Evolutionary conservation across 2,888 invertebrate species (phyloP), one percentile per base, ranked within the genome.

Genomic region (Oxyteleia sp.): DNA sequence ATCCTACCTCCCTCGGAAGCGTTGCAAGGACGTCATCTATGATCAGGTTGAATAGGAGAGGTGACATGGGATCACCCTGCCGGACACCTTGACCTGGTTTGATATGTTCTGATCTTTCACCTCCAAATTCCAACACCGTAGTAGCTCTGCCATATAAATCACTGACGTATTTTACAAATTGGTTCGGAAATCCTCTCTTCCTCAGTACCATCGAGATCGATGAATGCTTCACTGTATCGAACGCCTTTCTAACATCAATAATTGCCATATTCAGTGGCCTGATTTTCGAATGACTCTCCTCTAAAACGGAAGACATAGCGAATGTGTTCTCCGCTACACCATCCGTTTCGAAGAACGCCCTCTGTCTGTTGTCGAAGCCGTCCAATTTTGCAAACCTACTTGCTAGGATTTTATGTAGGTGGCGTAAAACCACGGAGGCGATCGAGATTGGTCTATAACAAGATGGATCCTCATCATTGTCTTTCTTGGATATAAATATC

Each of bases 341-440:
- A 32, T 32, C 32, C 8, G 1, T 1, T n/a, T n/a, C n/a, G n/a
- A n/a, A n/a, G 8, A 32, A 32, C 3, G 5, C 3, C 8, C 32
- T 3, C 8, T 32, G 32, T 3, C 32, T 3, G 8, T 4, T 3
- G 10, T 32, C 32, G 1, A 32, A 7, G 3, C 3, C 8, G 32
- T 32, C 10, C 8, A 8, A 4, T 1, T 1, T 8, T 8, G 5
- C 8, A 7, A 32, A 7, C 8, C 32, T 4, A 1, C 8, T 8
- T 0, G 87, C 87, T 0, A 87, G 15, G 23, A 87, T 79, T 4
- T 82, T 82, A 0, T 85, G 85, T 0, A 85, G 47, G 2, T 79
- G 84, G 2, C 85, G n/a, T 7, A 80, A 80, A 0, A 71, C 41
- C 0, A 80, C 82, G 3, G 81, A 83, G n/a, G 72, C 13, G 5